phyloP scores from a whole-genome alignment of 2,888 invertebrate genomes.

The Drosophila ezoana region DNA sequence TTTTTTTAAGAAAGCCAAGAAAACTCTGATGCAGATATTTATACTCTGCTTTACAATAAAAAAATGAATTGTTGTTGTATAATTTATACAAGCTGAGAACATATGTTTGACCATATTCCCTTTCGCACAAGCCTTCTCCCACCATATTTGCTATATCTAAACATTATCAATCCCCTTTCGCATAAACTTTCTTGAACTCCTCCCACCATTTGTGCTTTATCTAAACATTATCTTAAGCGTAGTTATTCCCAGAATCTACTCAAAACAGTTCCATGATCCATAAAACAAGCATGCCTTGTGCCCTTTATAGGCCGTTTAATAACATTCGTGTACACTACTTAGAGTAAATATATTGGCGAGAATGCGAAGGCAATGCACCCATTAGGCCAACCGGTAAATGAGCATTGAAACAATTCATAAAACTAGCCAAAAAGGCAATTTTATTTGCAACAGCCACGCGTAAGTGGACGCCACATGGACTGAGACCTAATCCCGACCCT shows the following conservation, averaged over 20 bases:
- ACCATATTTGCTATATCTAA: not conserved
- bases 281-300: conserved; percentile 23
- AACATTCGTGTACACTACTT: conserved; percentile 34
- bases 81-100: too few species aligned
- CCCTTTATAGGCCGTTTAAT: conserved; percentile 48
- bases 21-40: too few species aligned
- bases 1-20: too few species aligned
- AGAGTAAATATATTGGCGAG: conserved; percentile 30
- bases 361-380: conserved; percentile 68
- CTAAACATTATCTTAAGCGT: conserved; percentile 9
- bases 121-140: too few species aligned
- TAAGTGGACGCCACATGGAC: conserved; percentile 37
- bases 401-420: conserved; percentile 79
- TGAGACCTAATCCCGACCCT: conserved; percentile 8
- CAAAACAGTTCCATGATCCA: conserved; percentile 10
- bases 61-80: too few species aligned
- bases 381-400: conserved; percentile 76
- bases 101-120: too few species aligned
- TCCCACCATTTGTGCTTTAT: not conserved
- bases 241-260: conserved; percentile 1
- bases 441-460: conserved; percentile 63
- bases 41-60: too few species aligned
- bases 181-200: not conserved
- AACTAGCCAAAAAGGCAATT: conserved; percentile 67
- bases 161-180: not conserved